Evolutionary conservation across 2,797 vertebrate genomes (phyloP), one percentile per base, ranked within the genome.

Genomic region (Enteromius mattozi): DNA sequence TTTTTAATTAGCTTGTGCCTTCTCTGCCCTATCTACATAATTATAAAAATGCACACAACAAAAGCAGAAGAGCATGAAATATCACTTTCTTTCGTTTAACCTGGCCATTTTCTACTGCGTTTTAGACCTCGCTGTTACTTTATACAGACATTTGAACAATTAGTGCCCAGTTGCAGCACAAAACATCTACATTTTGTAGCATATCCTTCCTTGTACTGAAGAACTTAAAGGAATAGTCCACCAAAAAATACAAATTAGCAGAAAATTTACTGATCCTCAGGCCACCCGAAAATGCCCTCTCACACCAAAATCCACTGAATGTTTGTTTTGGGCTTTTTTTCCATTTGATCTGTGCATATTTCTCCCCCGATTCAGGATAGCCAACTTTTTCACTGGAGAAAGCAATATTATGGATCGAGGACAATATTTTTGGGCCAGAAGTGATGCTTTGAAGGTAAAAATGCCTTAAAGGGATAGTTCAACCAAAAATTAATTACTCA

Each of bases 11-110:
- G 70, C 45, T 49, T 14, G 42, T 14, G 27, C 59, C 75, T 79
- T 51, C 71, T 33, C 70, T 40, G 37, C 61, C 56, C 56, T 68
- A 59, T 75, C 70, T 77, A 42, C 42, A 80, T 83, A 80, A 75
- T 69, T 80, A 74, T 63, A 59, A 75, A 76, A 87, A 79, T 75
- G 17, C 63, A 69, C 70, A 83, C 40, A 47, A 47, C 56, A 80
- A 51, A 83, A 33, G 76, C 81, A 63, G 72, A 77, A 47, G 45
- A 59, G 35, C 79, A 78, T 51, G 19, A 45, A 68, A 68, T 49
- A 61, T 33, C 24, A 59, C 37, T 49, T 71, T 51, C n/a, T 47
- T 59, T 51, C 68, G 16, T 63, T 68, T 7, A 6, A 30, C 27
- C 68, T 47, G 17, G 24, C 3, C 51, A 3, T 27, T 85, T 47